Evolutionary conservation across 2,113 vertebrate species (phyloP), one percentile per base, ranked within the genome.

Genomic region (Empidonax traillii): DNA sequence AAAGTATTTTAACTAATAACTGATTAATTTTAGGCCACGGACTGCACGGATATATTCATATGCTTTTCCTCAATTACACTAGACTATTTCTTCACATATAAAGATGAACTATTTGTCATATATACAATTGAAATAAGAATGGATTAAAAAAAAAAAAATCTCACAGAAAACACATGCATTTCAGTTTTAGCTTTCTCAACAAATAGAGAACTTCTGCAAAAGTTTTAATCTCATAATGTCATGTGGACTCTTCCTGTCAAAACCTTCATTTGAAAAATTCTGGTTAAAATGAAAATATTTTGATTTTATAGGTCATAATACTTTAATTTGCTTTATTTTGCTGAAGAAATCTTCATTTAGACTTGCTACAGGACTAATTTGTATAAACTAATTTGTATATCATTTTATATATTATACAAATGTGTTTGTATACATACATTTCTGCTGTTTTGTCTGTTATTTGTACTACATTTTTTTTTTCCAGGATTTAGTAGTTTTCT

Each of bases 401-500:
- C 21, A 46, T 20, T 21, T 47, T 47, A 47, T 22, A 47, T 47
- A 47, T 47, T 47, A 47, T 47, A 47, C 46, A 47, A 22, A 47
- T 47, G 21, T 47, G 21, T 47, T 47, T 11, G 46, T 47, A 12
- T 59, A 56, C 2, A 10, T 12, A 6, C n/a, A 18, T 56, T 90
- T 78, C 33, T 5, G 8, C 53, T 0, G 0, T 69, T 68, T 49
- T 16, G 6, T 78, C n/a, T 35, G 8, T 72, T 27, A 72, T 61
- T 85, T 79, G 3, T 73, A 24, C 52, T 39, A 21, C 8, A 44
- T 1, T 1, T 16, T 71, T 56, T 56, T 56, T 89, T 49, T 8
- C 28, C 31, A 31, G 39, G 22, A 44, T 41, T 67, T 56, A 44
- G 17, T n/a, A 44, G 17, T n/a, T 23, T 37, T 78, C 13, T 46